These are phyloP conservation scores for Lasioglossum malachurum DNA, from an alignment of 2,888 invertebrate genomes.

Conservation along the genomic window DNA sequence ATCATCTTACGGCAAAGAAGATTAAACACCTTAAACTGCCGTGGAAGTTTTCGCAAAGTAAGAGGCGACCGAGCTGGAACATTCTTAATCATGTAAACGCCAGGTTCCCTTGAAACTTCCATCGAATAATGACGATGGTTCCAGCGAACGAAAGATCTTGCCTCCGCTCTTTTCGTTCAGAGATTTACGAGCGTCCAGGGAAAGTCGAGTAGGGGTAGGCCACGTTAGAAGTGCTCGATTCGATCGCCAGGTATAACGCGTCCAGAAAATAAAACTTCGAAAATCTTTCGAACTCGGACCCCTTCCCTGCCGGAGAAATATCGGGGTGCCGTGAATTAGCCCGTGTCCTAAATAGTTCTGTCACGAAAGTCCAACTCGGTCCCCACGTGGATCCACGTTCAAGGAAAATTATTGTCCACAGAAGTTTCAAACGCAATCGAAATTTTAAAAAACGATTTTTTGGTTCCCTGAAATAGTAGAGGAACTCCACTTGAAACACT, in stretches of 20 bases:
- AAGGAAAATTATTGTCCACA: background rate
- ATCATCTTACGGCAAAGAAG: conserved; percentile 61
- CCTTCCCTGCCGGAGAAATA: background rate
- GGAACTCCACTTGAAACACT: background rate
- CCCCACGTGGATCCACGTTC: background rate
- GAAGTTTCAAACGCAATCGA: background rate
- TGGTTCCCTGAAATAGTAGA: background rate
- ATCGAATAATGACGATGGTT: conserved; percentile 76
- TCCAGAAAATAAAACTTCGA: conserved; percentile 29
- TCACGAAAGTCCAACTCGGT: background rate
- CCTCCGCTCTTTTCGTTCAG: conserved; percentile 57
- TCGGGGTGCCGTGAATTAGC: conserved; percentile 23
- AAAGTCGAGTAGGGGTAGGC: conserved; percentile 33
- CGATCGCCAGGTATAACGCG: conserved; percentile 60
- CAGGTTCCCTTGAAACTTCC: conserved; percentile 78
- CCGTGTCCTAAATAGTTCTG: background rate
- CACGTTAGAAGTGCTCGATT: conserved; percentile 61
- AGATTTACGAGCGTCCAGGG: conserved; percentile 67
- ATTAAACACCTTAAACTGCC: conserved; percentile 58
- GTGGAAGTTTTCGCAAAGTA: conserved; percentile 67
- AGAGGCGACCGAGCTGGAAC: conserved; percentile 76
- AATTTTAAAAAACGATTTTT: background rate
- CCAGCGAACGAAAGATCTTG: conserved; percentile 58
- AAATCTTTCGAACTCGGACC: background rate
- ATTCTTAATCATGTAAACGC: conserved; percentile 80